Evolutionary conservation across 2,797 vertebrate genomes (phyloP).

Genomic region (Eremophila alpestris): DNA sequence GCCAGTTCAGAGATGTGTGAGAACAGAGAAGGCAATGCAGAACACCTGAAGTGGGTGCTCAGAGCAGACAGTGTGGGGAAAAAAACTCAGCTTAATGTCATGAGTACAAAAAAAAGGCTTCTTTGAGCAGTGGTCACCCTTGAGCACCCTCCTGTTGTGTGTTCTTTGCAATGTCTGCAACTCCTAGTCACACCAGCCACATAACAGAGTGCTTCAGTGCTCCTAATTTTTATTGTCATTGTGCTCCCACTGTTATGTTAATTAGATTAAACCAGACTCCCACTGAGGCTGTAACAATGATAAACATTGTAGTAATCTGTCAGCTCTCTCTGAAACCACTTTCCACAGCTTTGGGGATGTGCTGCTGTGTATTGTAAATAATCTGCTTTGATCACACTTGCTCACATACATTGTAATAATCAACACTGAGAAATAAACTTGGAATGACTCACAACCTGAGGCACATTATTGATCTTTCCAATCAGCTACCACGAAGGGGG

Average conservation of each 20-base stretch:
- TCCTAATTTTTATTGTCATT: slow-evolving; percentile 21
- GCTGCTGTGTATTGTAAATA: background rate
- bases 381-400: background rate
- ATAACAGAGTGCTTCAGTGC: background rate
- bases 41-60: background rate
- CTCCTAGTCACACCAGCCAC: background rate
- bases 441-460: background rate
- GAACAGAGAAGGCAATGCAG: background rate
- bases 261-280: slow-evolving; percentile 42
- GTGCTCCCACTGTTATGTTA: slow-evolving; percentile 7
- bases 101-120: background rate
- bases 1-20: background rate
- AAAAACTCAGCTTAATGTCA: background rate
- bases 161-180: background rate
- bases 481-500: background rate
- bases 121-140: background rate
- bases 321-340: background rate
- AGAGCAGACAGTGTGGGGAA: background rate
- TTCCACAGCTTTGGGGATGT: background rate
- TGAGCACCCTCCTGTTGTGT: background rate
- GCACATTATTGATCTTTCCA: background rate
- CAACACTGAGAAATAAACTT: background rate
- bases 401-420: background rate
- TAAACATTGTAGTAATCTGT: background rate
- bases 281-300: slow-evolving; percentile 8